phyloP scores from a whole-genome alignment of 2,113 vertebrate species.

The Oncorhynchus mykiss region DNA sequence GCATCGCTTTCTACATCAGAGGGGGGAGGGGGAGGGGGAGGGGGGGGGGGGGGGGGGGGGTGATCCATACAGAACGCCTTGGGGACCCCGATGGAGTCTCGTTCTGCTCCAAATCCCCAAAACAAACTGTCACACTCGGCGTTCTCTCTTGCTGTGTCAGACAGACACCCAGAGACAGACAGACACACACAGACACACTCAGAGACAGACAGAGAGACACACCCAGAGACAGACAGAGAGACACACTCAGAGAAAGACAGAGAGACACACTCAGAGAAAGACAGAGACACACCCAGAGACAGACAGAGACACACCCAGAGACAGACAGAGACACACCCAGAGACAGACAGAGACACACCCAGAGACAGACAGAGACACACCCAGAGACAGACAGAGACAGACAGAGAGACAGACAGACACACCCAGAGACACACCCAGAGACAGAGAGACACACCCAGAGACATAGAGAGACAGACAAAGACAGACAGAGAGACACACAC shows the following conservation, averaged over 20 bases:
- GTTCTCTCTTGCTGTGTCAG: background rate
- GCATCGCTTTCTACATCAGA: background rate
- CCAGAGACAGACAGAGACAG: background rate
- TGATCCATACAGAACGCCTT: background rate
- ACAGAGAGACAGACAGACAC: background rate
- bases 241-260: too few relatives aligned
- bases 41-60: background rate
- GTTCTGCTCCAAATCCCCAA: conserved; percentile 46
- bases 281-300: too few relatives aligned
- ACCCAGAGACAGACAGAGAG: too few relatives aligned
- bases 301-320: too few relatives aligned
- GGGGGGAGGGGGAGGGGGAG: background rate
- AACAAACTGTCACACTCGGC: conserved; percentile 43
- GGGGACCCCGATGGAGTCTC: conserved; percentile 28
- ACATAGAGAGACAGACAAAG: too few relatives aligned
- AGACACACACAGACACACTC: too few relatives aligned
- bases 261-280: too few relatives aligned
- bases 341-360: too few relatives aligned
- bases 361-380: too few relatives aligned
- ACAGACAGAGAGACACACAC: background rate
- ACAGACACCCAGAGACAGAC: background rate
- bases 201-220: too few relatives aligned
- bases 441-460: background rate
- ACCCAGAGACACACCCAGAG: background rate
- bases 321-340: too few relatives aligned